Evolutionary conservation across 2,113 vertebrate species (phyloP).

Genomic region (Pavo muticus): DNA sequence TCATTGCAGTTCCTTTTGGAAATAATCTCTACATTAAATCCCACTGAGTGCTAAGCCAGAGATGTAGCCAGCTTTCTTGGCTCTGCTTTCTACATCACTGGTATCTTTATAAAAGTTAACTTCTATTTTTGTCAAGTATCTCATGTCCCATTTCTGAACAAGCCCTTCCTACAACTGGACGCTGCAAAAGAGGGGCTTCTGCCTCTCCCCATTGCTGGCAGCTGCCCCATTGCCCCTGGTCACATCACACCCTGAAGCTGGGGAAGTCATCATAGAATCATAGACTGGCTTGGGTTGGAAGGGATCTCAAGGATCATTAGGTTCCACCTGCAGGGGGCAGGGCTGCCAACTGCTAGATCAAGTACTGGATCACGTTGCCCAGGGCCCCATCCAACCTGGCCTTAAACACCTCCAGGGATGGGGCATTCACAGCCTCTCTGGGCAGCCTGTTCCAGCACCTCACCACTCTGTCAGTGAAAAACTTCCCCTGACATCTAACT

Average conservation of each 20-base stretch:
- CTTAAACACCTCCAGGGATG: too few relatives aligned
- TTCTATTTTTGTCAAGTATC: not conserved
- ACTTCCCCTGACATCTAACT: too few relatives aligned
- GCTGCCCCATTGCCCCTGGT: rapidly evolving
- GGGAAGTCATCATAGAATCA: too few relatives aligned
- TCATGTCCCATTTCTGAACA: not conserved
- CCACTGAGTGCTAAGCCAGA: not conserved
- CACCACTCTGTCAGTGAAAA: too few relatives aligned
- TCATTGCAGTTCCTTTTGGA: not conserved
- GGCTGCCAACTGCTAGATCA: too few relatives aligned
- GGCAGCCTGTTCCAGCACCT: too few relatives aligned
- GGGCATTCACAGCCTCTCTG: too few relatives aligned
- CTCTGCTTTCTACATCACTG: not conserved
- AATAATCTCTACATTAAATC: not conserved
- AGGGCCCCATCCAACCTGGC: too few relatives aligned
- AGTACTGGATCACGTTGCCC: too few relatives aligned
- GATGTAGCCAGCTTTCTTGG: not conserved
- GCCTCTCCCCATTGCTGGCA: not conserved
- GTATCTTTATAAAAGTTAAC: not conserved
- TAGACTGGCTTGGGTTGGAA: too few relatives aligned
- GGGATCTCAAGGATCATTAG: too few relatives aligned
- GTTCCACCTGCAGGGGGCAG: too few relatives aligned
- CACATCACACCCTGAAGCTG: not conserved
- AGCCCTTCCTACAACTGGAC: not conserved
- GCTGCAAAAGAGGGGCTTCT: not conserved